A percentile compares a stretch with the other conserved stretches of the same genome.
These are phyloP conservation scores for Yponomeuta evonymella DNA, from an alignment of 2,888 invertebrate genomes.

Conservation along the genomic window DNA sequence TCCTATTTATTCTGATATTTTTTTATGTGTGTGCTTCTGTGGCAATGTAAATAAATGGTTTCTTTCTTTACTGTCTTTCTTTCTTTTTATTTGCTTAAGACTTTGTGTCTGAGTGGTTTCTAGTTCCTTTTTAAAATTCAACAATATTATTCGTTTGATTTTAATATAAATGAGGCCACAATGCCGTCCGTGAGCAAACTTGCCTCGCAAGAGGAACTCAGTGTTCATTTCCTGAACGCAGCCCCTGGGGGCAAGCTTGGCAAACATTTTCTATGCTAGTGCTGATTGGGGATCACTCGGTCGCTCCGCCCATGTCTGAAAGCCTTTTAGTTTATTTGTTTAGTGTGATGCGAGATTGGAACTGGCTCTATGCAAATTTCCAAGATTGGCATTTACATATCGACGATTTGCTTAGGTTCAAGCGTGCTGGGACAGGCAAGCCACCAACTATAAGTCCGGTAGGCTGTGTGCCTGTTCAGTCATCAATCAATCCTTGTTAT, in stretches of 20 bases:
- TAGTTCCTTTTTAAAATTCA: not conserved
- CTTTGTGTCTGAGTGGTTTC: too few relatives aligned
- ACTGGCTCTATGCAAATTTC: not conserved
- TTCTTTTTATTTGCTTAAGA: too few relatives aligned
- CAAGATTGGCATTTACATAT: not conserved
- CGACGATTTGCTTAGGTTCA: not conserved
- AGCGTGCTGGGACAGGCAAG: not conserved
- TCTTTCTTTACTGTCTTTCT: too few relatives aligned
- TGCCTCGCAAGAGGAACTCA: not conserved
- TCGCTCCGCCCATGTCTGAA: conserved; percentile 19
- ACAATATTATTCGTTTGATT: not conserved
- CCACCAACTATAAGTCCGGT: not conserved
- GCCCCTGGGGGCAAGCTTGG: conserved; percentile 11
- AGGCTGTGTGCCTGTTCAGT: not conserved
- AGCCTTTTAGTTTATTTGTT: conserved; percentile 30
- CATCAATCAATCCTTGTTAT: too few relatives aligned
- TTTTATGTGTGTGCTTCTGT: too few relatives aligned
- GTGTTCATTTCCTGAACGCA: conserved; percentile 12
- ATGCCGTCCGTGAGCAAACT: not conserved
- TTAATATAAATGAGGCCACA: not conserved
- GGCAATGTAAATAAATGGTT: too few relatives aligned
- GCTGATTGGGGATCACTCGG: conserved; percentile 15
- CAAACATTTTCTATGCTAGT: conserved; percentile 15
- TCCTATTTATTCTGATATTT: too few relatives aligned
- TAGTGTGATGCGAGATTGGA: conserved; percentile 17